A percentile compares a stretch with the other conserved stretches of the same genome.
phyloP scores from a whole-genome alignment of 2,888 invertebrate species.

The Drosophila meridionalis region DNA sequence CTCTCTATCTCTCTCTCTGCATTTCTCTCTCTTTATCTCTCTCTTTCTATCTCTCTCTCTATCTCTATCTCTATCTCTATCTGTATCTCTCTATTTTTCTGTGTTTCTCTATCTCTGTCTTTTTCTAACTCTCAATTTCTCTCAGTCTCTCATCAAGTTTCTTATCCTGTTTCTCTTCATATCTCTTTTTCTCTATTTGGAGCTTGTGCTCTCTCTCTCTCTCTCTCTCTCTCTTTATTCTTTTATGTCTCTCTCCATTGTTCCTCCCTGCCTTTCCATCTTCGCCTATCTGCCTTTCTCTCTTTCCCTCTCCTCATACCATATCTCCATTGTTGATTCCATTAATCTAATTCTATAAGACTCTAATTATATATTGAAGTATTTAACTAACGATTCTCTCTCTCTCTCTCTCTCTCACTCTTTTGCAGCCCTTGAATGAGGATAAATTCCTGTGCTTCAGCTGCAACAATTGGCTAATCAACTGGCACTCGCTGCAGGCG shows the following conservation, averaged over 20 bases:
- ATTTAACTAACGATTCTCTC: not conserved
- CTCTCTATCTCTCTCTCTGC: not conserved
- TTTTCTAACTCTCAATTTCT: not conserved
- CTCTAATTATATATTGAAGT: not conserved
- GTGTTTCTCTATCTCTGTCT: too few relatives aligned
- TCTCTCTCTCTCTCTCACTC: not conserved
- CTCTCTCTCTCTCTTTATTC: not conserved
- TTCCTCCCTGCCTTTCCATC: not conserved
- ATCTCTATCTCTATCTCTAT: not conserved
- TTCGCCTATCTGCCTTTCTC: too few relatives aligned
- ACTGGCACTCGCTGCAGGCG: constrained; percentile 85
- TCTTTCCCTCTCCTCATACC: not conserved
- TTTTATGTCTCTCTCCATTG: too few relatives aligned
- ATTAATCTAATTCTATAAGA: not conserved
- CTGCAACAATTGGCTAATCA: constrained; percentile 85
- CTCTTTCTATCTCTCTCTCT: not conserved
- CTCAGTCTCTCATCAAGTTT: too few relatives aligned
- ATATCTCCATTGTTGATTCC: not conserved
- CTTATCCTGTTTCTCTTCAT: too few relatives aligned
- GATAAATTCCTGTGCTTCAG: constrained; percentile 85
- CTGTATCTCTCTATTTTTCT: not conserved
- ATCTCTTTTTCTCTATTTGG: not conserved
- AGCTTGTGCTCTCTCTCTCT: not conserved
- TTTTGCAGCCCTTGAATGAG: constrained; percentile 83
- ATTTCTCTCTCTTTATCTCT: not conserved